Base-by-base conservation (phyloP, 1,140 invertebrate species). In the Cydia amplana region DNA sequence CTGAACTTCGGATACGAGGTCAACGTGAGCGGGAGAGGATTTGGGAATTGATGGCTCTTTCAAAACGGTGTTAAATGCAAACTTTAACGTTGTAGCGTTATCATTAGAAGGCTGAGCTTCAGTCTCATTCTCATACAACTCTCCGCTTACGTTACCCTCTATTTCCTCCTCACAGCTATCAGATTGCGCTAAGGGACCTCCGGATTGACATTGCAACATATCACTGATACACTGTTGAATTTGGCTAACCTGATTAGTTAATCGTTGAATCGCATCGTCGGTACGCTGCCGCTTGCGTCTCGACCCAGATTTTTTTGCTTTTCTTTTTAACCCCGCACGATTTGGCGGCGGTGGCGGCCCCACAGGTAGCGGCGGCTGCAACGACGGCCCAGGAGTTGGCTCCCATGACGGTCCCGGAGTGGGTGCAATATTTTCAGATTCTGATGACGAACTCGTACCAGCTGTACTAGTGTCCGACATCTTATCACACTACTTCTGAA, bases 11-110 rank as follows among this genome's bases (percentile, higher is more conserved):
- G 51, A 63, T 23, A 74, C 1, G 5, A 74, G 25, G 5, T 63
- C 16, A 9, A 74, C 25, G 51, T 28, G 73, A 14, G 14, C 40
- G 6, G 49, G 73, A 5, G 10, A 74, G 16, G 73, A 74, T 74
- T 74, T 74, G 0, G 49, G 49, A 6, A 74, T 18, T 0, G 73
- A 4, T 6, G 73, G 73, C 40, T 74, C 73, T 63, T 74, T 74
- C 25, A 74, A 36, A 25, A 74, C 49, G 3, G 73, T 74, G 40
- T 74, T 60, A 1, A 74, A 63, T 4, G 49, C 6, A 9, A 74
- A 63, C 55, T 74, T 55, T 10, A 60, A 32, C 3, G 14, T 2
- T 32, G 43, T 4, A 14, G 14, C 43, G 2, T 46, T 4, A 10
- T 46, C 7, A 16, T 32, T 55, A 14, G 7, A 49, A 55, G 3